A percentile compares a stretch with the other conserved stretches of the same genome.
phyloP scores from a whole-genome alignment of 2,797 vertebrate genomes.

The Coregonus sp. region DNA sequence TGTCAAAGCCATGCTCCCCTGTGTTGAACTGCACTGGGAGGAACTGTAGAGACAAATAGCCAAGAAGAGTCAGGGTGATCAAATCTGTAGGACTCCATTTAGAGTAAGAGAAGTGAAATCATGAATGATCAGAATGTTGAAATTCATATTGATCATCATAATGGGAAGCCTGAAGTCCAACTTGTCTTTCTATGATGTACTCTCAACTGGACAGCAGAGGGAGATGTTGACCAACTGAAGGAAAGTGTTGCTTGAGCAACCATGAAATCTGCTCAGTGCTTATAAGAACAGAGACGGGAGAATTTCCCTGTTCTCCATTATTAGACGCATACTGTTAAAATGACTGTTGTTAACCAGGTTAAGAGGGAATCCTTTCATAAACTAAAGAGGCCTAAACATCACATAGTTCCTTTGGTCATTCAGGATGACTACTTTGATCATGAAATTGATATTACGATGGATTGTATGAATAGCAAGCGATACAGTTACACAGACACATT shows the following conservation, averaged over 20 bases:
- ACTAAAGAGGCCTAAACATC: background rate
- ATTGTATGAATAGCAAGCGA: background rate
- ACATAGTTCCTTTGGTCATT: conserved; percentile 8
- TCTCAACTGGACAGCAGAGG: conserved; percentile 63
- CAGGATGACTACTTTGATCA: conserved; percentile 14
- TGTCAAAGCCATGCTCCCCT: conserved; percentile 89
- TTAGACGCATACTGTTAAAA: conserved; percentile 2
- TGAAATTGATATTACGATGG: background rate
- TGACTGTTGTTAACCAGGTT: conserved; percentile 9
- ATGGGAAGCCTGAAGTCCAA: background rate
- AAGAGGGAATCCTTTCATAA: background rate
- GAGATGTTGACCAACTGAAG: conserved; percentile 53
- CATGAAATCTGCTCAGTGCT: background rate
- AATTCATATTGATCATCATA: background rate
- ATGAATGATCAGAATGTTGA: background rate
- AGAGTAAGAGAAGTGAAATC: background rate
- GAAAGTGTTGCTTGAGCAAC: background rate
- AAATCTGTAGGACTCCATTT: background rate
- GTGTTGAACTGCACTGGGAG: conserved; percentile 81
- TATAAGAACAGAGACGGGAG: background rate
- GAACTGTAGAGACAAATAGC: conserved; percentile 65
- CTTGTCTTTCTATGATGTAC: conserved; percentile 5
- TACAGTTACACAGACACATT: background rate
- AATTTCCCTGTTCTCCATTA: conserved; percentile 2
- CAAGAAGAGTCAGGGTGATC: background rate